Percentiles rank a stretch among this genome's conserved stretches.
These are phyloP conservation scores for Ephydatia muelleri DNA, from an alignment of 37 sponge, comb jelly and placozoan genomes.

Conservation along the genomic window DNA sequence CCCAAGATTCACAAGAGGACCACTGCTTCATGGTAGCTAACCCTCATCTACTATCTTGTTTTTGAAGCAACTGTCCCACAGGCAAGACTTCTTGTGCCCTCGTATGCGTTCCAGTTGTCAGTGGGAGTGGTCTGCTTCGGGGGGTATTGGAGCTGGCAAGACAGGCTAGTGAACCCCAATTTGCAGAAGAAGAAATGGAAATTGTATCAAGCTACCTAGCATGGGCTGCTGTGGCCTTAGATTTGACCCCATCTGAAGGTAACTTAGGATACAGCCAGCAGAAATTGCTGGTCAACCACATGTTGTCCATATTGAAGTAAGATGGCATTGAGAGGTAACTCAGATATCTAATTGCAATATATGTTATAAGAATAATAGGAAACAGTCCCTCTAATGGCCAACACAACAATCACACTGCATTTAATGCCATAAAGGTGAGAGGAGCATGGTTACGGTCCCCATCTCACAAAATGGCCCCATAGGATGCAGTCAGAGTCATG, in stretches of 20 bases:
- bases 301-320: conserved; percentile 3
- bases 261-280: background rate
- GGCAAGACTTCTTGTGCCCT: conserved; percentile 5
- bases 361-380: background rate
- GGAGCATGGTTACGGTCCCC: too few species aligned
- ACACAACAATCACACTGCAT: background rate
- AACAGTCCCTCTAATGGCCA: background rate
- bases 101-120: conserved; percentile 26
- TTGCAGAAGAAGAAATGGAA: conserved; percentile 36
- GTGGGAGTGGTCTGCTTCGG: conserved; percentile 6
- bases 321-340: background rate
- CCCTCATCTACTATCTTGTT: background rate
- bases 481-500: background rate
- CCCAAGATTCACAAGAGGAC: conserved; percentile 5
- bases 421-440: background rate
- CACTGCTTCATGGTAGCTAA: conserved; percentile 4
- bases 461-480: too few species aligned
- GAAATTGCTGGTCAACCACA: background rate
- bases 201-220: conserved; percentile 10
- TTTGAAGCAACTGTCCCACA: background rate
- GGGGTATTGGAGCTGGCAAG: conserved; percentile 39
- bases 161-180: background rate
- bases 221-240: conserved; percentile 12
- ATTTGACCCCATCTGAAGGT: background rate
- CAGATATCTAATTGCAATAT: background rate